Base-by-base conservation (phyloP, 2,888 invertebrate species). In the Thymelicus lineola region DNA sequence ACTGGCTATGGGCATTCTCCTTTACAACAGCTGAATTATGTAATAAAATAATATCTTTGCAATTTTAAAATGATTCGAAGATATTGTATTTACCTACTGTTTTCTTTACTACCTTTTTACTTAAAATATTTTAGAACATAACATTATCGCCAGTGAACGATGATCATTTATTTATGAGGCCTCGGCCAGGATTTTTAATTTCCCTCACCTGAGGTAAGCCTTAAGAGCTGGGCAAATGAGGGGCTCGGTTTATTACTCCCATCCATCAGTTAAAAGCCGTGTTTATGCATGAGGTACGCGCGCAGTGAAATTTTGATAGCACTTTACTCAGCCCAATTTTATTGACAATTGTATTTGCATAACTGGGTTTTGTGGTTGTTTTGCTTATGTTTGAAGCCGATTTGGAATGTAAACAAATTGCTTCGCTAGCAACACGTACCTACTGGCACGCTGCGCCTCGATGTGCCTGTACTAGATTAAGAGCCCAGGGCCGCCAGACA, bases 301-400 rank as follows among this genome's bases (percentile, higher is more conserved):
- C 71, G 71, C 71, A 70, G 76, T 73, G 73, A 76, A 78, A 79
- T 76, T 78, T 70, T 73, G 66, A 66, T 67, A 74, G 74, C 75
- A 75, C 75, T 75, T 77, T 77, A 74, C 75, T 53, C 75, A 71
- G 71, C 61, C 71, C 77, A 77, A 77, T 77, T 79, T 81, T 77
- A 78, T 77, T 77, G 77, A 76, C 77, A 77, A 80, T 79, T 74
- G 73, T 75, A 78, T 81, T 81, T 81, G 78, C 79, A 76, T 79
- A 77, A 75, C 72, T 72, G 70, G 66, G 69, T 71, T 63, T 38
- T 64, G 70, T 61, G 72, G 57, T 61, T 71, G 70, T 71, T 74
- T 58, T 63, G 62, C 62, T 35, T 55, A 57, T 38, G 38, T 68
- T 71, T 70, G 48, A 46, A 68, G 57, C 55, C 36, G 66, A 67